Conservation (phyloP, 2,888 invertebrate species). For the Troglohyphantes excavatus region DNA sequence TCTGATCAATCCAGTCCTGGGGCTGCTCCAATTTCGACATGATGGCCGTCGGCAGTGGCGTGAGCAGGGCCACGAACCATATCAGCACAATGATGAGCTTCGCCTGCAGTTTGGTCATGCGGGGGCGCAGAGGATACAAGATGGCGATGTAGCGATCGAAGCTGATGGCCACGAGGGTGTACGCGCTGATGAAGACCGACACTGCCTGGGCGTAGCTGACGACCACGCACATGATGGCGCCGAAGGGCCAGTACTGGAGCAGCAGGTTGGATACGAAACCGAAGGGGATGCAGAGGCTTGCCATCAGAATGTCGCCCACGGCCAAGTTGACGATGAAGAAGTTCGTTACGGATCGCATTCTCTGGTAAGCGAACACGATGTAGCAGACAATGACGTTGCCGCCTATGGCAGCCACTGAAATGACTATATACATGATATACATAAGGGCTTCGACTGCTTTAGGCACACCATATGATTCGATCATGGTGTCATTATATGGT, state of each 20-base stretch:
- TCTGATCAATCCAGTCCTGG: constrained; percentile 62
- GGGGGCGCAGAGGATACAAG: constrained; percentile 91
- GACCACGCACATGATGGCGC: constrained; percentile 89
- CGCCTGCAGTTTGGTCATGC: constrained; percentile 89
- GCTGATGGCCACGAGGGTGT: constrained; percentile 94
- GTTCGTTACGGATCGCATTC: constrained; percentile 96
- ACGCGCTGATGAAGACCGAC: constrained; percentile 86
- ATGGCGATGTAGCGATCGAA: constrained; percentile 96
- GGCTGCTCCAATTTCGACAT: constrained; percentile 85
- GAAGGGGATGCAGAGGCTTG: constrained; percentile 94
- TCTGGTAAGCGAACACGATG: constrained; percentile 90
- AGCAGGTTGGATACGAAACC: constrained; percentile 91
- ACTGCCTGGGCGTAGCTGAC: constrained; percentile 90
- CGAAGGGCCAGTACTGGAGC: constrained; percentile 93
- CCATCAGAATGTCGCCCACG: constrained; percentile 94
- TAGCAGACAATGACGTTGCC: constrained; percentile 88
- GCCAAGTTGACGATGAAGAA: constrained; percentile 93
- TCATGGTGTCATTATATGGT: constrained; percentile 1
- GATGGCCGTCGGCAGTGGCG: constrained; percentile 91
- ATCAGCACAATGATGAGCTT: constrained; percentile 88
- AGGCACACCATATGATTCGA: constrained; percentile 26
- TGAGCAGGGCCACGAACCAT: constrained; percentile 89
- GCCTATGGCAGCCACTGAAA: constrained; percentile 83
- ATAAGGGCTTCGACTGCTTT: constrained; percentile 82
- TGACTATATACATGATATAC: constrained; percentile 83